Evolutionary conservation across 2,113 vertebrate genomes (phyloP), one percentile per base, ranked within the genome.

Genomic region (Lophotis ruficrista): DNA sequence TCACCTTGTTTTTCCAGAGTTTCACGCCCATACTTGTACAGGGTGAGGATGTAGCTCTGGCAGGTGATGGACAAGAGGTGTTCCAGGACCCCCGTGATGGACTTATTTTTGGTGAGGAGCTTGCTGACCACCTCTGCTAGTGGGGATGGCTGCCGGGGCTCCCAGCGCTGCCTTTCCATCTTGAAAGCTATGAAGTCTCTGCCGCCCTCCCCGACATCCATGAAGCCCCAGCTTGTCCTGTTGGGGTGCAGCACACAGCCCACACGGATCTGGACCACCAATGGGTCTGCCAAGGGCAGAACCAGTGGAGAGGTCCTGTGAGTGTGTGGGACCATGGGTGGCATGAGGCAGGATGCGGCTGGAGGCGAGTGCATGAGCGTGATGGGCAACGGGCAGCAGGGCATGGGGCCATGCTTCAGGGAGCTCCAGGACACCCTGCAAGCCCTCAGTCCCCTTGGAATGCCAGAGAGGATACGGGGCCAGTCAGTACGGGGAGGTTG

Each of bases 1-100:
- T 94, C 30, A 96, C 93, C 95, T 91, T 75, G 45, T 86, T 80
- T 94, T 35, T 93, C 66, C n/a, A 96, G 56, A 20, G 5, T 13
- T 4, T 31, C 41, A 14, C 5, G 93, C 35, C 88, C 95, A 0
- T 87, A 70, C 7, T 0, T 83, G 8, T n/a, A 18, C 24, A 96
- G 30, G 16, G 1, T 28, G 19, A 43, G 50, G 38, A 94, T 14
- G 12, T 56, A 6, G 30, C 8, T 70, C 6, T 31, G 35, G 64
- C 95, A 92, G 20, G 60, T 7, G 62, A 10, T 4, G 22, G 76
- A 53, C 9, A 95, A 9, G 27, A 95, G 3, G 9, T 94, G 13
- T 9, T 43, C 21, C 76, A 96, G 27, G 14, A 96, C 0, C 10
- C 4, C 19, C 0, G 1, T 43, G 70, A 94, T 0, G 0, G 91